Evolutionary conservation across 1,140 invertebrate species (phyloP).

Genomic region (Pomacea maculata): DNA sequence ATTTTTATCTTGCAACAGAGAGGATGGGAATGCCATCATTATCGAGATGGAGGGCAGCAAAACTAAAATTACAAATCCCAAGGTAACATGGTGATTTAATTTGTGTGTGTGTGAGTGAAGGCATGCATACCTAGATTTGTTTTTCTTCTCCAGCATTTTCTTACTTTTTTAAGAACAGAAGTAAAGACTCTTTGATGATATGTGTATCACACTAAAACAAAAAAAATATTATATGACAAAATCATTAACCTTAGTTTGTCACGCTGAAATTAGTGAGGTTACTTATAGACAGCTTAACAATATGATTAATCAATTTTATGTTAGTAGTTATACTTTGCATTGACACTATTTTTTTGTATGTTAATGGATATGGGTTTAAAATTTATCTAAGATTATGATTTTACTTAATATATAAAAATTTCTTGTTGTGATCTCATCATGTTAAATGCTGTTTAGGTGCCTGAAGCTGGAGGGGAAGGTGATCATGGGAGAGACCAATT

Average conservation of each 20-base stretch:
- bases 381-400: neutral
- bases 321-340: neutral
- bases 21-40: slow-evolving; percentile 76
- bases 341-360: neutral
- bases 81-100: slow-evolving; percentile 68
- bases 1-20: neutral
- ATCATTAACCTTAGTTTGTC: neutral
- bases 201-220: no score
- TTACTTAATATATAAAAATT: neutral
- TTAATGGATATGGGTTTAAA: neutral
- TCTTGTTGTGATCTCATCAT: neutral
- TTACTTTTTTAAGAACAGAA: no score
- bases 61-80: slow-evolving; percentile 81
- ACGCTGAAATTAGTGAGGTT: neutral
- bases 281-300: neutral
- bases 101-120: no score
- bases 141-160: no score
- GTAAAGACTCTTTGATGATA: no score
- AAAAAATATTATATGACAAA: no score
- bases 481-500: slow-evolving; percentile 74
- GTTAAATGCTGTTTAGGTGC: slow-evolving; percentile 67
- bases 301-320: neutral
- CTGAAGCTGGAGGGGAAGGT: slow-evolving; percentile 67
- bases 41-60: slow-evolving; percentile 89
- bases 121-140: no score